phyloP scores from a whole-genome alignment of 2,113 vertebrate species.

The Melanocharis versteri region DNA sequence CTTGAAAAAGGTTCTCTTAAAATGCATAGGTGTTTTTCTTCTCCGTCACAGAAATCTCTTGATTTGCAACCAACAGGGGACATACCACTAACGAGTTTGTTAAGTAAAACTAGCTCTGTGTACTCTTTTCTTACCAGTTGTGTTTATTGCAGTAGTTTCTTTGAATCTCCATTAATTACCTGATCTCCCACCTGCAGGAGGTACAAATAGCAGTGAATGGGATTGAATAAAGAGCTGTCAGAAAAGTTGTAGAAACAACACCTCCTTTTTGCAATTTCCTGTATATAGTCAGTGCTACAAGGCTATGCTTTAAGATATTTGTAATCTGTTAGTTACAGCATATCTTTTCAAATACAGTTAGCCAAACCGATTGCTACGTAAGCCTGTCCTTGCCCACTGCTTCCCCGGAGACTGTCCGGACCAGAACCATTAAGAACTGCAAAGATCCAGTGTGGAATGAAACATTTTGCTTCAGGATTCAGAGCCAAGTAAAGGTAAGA shows the following conservation, averaged over 20 bases:
- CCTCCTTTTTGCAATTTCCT: not conserved
- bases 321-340: not conserved
- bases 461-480: constrained; percentile 80
- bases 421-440: constrained; percentile 75
- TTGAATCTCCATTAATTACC: not conserved
- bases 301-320: not conserved
- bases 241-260: not conserved
- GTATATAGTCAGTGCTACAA: not conserved
- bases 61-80: not conserved
- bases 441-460: constrained; percentile 84
- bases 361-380: constrained; percentile 80
- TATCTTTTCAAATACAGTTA: constrained; percentile 57
- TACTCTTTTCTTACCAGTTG: not conserved
- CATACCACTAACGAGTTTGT: rapidly evolving
- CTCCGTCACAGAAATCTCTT: not conserved
- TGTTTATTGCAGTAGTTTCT: not conserved
- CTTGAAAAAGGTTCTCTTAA: not conserved
- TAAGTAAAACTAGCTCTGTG: not conserved
- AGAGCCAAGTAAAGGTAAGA: constrained; percentile 80
- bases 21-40: not conserved
- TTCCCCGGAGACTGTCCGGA: constrained; percentile 63
- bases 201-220: not conserved
- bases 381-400: constrained; percentile 80
- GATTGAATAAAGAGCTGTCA: not conserved
- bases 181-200: not conserved